A percentile compares a stretch with the other conserved stretches of the same genome.
Evolutionary conservation across 2,888 invertebrate genomes (phyloP).

Genomic region (Polyommatus icarus): DNA sequence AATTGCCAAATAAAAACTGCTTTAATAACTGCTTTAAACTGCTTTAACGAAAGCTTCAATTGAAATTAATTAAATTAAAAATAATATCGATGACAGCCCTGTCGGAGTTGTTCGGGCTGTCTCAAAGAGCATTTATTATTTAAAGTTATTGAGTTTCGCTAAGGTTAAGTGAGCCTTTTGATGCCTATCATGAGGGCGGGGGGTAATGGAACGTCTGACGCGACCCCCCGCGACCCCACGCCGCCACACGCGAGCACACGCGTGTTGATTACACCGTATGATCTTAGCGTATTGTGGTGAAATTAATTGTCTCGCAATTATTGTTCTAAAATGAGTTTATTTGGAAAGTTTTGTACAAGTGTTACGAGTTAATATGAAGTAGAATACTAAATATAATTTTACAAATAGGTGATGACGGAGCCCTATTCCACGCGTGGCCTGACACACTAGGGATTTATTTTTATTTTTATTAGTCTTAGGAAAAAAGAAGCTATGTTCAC

Average conservation of each 20-base stretch:
- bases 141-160: constrained; percentile 77
- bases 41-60: constrained; percentile 15
- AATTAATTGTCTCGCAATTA: neutral
- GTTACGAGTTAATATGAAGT: neutral
- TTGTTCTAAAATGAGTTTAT: neutral
- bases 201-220: constrained; percentile 52
- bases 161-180: constrained; percentile 77
- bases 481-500: too few relatives aligned
- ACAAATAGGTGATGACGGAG: too few relatives aligned
- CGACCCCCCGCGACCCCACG: neutral
- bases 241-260: constrained; percentile 1
- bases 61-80: constrained; percentile 45
- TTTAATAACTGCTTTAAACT: neutral
- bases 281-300: neutral
- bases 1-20: neutral
- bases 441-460: too few relatives aligned
- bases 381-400: too few relatives aligned
- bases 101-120: constrained; percentile 62
- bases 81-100: constrained; percentile 55
- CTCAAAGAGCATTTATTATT: constrained; percentile 77
- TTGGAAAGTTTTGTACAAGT: neutral
- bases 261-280: constrained; percentile 6
- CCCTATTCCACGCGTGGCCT: too few relatives aligned
- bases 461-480: too few relatives aligned
- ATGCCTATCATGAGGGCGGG: constrained; percentile 50